Evolutionary conservation across 1,140 invertebrate species (phyloP).

Genomic region (Cecropterus lyciades): DNA sequence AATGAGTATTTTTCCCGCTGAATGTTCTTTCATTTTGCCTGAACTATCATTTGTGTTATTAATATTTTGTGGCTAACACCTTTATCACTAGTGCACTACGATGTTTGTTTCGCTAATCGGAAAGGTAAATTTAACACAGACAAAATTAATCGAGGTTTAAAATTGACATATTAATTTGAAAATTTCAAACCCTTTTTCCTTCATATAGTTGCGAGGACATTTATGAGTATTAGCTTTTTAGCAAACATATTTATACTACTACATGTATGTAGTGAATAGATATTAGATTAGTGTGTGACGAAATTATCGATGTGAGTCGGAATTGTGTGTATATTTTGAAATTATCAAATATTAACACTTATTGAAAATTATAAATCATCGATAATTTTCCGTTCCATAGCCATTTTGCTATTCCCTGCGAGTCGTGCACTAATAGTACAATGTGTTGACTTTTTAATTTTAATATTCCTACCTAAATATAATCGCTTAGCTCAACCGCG

Average conservation of each 20-base stretch:
- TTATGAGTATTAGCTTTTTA: conserved; percentile 38
- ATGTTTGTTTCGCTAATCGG: conserved; percentile 62
- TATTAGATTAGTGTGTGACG: conserved; percentile 26
- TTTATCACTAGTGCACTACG: conserved; percentile 59
- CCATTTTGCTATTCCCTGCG: conserved; percentile 25
- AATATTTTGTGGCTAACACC: conserved; percentile 80
- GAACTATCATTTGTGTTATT: conserved; percentile 63
- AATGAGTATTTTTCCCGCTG: conserved; percentile 57
- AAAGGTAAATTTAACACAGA: conserved; percentile 23
- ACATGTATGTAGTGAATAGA: conserved; percentile 23
- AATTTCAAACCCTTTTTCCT: background rate
- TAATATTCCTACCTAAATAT: conserved; percentile 3
- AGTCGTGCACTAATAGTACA: conserved; percentile 25
- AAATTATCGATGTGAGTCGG: conserved; percentile 40
- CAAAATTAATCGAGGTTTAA: conserved; percentile 2
- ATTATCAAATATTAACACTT: background rate
- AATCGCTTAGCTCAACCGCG: conserved; percentile 20
- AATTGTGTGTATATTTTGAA: no score
- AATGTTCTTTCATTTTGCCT: conserved; percentile 72
- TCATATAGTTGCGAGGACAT: conserved; percentile 31
- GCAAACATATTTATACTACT: conserved; percentile 24
- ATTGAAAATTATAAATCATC: conserved; percentile 19
- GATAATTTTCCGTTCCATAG: conserved; percentile 41
- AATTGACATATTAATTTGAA: background rate
- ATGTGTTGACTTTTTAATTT: conserved; percentile 23